phyloP scores from a whole-genome alignment of 1,140 invertebrate species.

The Drosophila varians region DNA sequence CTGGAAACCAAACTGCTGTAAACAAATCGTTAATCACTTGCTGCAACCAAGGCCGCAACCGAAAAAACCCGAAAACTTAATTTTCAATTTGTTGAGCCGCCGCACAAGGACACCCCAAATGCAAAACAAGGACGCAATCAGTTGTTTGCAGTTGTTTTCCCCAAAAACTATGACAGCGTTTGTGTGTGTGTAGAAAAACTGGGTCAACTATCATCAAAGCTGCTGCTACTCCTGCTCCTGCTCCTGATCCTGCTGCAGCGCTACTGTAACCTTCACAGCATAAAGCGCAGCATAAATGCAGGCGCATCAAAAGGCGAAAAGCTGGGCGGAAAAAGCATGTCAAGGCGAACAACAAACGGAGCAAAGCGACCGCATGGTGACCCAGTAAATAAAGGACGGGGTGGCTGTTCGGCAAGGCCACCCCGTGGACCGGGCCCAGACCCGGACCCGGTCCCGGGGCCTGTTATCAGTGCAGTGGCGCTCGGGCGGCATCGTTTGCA shows the following conservation, averaged over 20 bases:
- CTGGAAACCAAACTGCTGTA: slow-evolving; percentile 40
- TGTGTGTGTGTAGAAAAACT: slow-evolving; percentile 31
- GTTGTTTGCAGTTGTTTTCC: slow-evolving; percentile 29
- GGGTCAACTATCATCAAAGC: slow-evolving; percentile 54
- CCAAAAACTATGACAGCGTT: slow-evolving; percentile 13
- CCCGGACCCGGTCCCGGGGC: slow-evolving; percentile 23
- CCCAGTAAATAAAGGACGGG: slow-evolving; percentile 66
- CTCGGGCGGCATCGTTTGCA: slow-evolving; percentile 48
- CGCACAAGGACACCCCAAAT: slow-evolving; percentile 48
- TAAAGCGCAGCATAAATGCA: slow-evolving; percentile 75
- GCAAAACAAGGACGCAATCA: slow-evolving; percentile 63
- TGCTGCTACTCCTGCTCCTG: background rate
- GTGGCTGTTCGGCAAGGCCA: slow-evolving; percentile 43
- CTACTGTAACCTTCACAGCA: slow-evolving; percentile 70
- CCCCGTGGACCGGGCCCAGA: slow-evolving; percentile 14
- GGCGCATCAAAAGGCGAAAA: slow-evolving; percentile 41
- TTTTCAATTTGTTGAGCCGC: slow-evolving; percentile 44
- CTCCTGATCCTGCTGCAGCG: slow-evolving; percentile 19
- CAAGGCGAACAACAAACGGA: slow-evolving; percentile 56
- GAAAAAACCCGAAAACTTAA: slow-evolving; percentile 32
- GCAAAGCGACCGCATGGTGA: slow-evolving; percentile 57
- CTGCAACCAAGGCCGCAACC: slow-evolving; percentile 29
- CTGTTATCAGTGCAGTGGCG: slow-evolving; percentile 67
- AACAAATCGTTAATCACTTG: slow-evolving; percentile 68
- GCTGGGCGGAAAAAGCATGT: slow-evolving; percentile 57